Percentiles rank a stretch among this genome's conserved stretches.
These are phyloP conservation scores for Meloidogyne hapla DNA, from an alignment of 1,140 invertebrate species.

Conservation along the genomic window DNA sequence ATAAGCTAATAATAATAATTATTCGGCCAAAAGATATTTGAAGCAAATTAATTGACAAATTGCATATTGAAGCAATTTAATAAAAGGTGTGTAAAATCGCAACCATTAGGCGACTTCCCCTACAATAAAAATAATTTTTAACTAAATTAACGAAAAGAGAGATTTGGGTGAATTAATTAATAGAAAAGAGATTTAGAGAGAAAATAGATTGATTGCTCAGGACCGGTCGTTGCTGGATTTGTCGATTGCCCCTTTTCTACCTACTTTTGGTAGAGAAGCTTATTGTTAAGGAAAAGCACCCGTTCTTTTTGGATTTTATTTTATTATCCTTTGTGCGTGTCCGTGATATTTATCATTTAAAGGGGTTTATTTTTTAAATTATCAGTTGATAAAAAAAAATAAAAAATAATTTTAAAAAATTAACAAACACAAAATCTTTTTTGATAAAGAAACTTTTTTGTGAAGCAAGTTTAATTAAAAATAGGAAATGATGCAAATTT, in stretches of 20 bases:
- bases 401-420: neutral
- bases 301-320: neutral
- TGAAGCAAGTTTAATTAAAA: too few relatives aligned
- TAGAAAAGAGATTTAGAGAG: neutral
- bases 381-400: neutral
- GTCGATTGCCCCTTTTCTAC: neutral
- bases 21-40: neutral
- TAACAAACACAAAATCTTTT: too few relatives aligned
- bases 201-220: too few relatives aligned
- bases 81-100: neutral
- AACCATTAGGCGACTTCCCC: neutral
- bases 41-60: neutral
- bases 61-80: neutral
- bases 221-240: neutral
- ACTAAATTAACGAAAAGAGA: neutral
- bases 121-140: neutral
- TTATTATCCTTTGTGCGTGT: neutral
- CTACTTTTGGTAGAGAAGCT: neutral
- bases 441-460: too few relatives aligned
- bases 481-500: too few relatives aligned
- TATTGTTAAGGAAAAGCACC: constrained; percentile 1
- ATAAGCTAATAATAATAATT: constrained; percentile 1
- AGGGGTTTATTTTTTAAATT: neutral
- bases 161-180: constrained; percentile 3
- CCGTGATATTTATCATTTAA: neutral